A percentile compares a stretch with the other conserved stretches of the same genome.
Conservation (phyloP, 64 coral and sea anemone species). For the Pocillopora damicornis region DNA sequence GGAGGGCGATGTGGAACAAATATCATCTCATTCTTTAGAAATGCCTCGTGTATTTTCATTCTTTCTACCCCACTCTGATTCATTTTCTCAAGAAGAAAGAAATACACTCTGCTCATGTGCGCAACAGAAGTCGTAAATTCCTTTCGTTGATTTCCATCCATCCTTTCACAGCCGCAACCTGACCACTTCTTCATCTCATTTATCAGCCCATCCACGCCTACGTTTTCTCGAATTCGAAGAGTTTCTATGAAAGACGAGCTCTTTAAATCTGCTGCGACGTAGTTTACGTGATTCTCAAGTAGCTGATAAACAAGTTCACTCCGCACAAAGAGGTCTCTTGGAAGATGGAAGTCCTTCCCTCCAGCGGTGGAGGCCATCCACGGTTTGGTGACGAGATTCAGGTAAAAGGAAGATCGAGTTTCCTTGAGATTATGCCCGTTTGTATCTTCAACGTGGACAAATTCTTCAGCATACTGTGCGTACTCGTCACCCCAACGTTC, state of each 20-base stretch:
- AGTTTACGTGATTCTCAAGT: conserved; percentile 58
- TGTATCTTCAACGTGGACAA: conserved; percentile 47
- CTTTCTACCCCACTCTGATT: background rate
- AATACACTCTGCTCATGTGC: conserved; percentile 75
- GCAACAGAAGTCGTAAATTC: conserved; percentile 46
- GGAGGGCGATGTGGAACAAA: conserved; percentile 40
- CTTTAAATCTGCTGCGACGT: conserved; percentile 28
- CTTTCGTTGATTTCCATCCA: background rate
- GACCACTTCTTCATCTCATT: conserved; percentile 66
- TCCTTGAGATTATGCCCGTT: conserved; percentile 26
- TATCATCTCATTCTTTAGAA: conserved; percentile 53
- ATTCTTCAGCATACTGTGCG: conserved; percentile 47
- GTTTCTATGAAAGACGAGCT: conserved; percentile 41
- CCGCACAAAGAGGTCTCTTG: conserved; percentile 37
- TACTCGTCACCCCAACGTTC: conserved; percentile 66
- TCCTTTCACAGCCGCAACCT: background rate
- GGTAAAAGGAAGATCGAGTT: conserved; percentile 62
- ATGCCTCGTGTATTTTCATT: conserved; percentile 41
- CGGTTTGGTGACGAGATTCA: conserved; percentile 42
- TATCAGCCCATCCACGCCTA: conserved; percentile 57
- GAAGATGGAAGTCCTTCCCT: background rate
- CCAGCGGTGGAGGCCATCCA: conserved; percentile 43
- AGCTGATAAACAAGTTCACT: conserved; percentile 29
- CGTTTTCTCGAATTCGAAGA: conserved; percentile 28
- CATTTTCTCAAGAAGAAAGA: conserved; percentile 33